Conservation (phyloP, 2,888 invertebrate genomes). For the Dorcus hopei region DNA sequence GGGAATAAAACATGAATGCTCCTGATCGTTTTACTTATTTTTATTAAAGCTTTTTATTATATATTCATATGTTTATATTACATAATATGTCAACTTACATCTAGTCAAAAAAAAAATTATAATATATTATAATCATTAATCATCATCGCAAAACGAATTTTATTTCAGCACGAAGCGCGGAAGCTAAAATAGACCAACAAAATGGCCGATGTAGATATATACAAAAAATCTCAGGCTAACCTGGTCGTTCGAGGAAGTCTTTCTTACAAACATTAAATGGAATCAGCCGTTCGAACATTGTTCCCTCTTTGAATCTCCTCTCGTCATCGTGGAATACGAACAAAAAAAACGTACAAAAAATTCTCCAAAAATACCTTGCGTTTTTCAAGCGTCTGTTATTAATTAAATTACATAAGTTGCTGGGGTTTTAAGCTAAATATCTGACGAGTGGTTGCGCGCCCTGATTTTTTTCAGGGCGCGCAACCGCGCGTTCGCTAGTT, state of each 20-base stretch:
- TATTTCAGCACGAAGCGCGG: constrained; percentile 14
- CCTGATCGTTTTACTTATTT: constrained; percentile 15
- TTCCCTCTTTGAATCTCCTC: constrained; percentile 29
- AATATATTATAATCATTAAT: constrained; percentile 14
- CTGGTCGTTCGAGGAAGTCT: constrained; percentile 45
- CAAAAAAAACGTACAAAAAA: constrained; percentile 14
- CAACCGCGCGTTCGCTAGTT: too few species aligned
- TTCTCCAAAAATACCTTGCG: constrained; percentile 27
- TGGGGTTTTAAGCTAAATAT: constrained; percentile 12
- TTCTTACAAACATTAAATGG: constrained; percentile 22
- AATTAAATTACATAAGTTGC: neutral
- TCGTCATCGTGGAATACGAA: constrained; percentile 20
- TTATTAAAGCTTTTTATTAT: constrained; percentile 24
- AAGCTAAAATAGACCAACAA: constrained; percentile 27
- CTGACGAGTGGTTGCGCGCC: neutral
- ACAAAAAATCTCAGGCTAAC: constrained; percentile 46
- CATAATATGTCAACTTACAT: constrained; percentile 29
- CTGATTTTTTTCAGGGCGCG: too few species aligned
- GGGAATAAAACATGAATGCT: too few species aligned
- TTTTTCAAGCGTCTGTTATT: constrained; percentile 31
- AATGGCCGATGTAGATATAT: constrained; percentile 45
- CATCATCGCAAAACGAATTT: constrained; percentile 5
- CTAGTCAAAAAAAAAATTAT: constrained; percentile 30
- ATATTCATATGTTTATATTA: constrained; percentile 10
- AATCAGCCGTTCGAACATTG: constrained; percentile 39